Conservation (phyloP, 2,888 invertebrate genomes). For the Lithophane ornitopus region DNA sequence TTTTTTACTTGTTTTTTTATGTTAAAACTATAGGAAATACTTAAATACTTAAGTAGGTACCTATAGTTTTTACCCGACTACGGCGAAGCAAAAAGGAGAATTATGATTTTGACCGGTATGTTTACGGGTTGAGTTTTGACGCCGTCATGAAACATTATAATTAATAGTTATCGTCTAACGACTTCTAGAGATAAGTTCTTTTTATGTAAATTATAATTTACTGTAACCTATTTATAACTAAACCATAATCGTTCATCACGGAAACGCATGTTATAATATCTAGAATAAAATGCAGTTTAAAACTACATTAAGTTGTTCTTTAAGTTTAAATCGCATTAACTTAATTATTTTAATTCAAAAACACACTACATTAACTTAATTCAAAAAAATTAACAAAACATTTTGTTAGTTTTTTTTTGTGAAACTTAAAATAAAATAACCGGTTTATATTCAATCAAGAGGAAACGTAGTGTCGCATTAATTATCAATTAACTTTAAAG, state of each 20-base stretch:
- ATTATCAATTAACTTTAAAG: constrained; percentile 16
- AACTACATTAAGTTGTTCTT: constrained; percentile 15
- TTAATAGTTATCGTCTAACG: not conserved
- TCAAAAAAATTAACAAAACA: not conserved
- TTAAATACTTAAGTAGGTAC: too few relatives aligned
- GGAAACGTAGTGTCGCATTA: constrained; percentile 37
- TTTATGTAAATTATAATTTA: not conserved
- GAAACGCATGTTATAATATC: not conserved
- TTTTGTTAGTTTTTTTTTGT: constrained; percentile 27
- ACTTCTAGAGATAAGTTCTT: not conserved
- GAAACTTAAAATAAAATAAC: constrained; percentile 34
- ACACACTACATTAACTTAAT: too few relatives aligned
- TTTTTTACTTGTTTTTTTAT: too few relatives aligned
- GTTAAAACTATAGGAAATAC: too few relatives aligned
- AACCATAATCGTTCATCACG: not conserved
- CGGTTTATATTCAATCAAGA: constrained; percentile 30
- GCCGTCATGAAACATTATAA: not conserved
- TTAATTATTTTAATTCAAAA: too few relatives aligned
- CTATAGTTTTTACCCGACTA: too few relatives aligned
- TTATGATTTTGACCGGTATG: too few relatives aligned
- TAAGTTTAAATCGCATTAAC: not conserved
- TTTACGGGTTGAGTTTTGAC: not conserved
- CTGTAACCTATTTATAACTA: not conserved
- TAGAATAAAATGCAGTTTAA: not conserved
- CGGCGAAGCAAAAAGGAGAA: too few relatives aligned